Conservation (phyloP, 2,888 invertebrate genomes). For the Cyrtodaria siliqua region DNA sequence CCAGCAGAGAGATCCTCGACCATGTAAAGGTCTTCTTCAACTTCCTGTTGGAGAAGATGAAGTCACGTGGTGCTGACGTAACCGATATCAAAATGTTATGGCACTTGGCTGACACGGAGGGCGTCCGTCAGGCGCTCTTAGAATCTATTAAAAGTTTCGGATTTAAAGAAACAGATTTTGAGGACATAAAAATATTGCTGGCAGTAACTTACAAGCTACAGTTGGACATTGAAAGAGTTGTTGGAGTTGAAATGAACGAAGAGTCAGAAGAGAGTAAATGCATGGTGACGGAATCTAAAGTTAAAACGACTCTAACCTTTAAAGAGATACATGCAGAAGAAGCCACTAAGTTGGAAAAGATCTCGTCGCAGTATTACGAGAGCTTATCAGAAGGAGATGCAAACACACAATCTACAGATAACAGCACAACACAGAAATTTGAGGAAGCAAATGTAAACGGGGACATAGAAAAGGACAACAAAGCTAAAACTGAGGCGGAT, state of each 20-base stretch:
- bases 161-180: constrained; percentile 34
- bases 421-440: no score
- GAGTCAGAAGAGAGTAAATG: no score
- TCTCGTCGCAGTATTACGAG: background rate
- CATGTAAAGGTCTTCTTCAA: constrained; percentile 60
- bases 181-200: constrained; percentile 29
- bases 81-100: constrained; percentile 59
- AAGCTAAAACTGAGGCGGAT: no score
- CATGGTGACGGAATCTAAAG: no score
- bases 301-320: no score
- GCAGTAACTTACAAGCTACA: constrained; percentile 45
- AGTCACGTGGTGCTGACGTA: constrained; percentile 34
- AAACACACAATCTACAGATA: no score
- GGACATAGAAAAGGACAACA: no score
- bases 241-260: no score
- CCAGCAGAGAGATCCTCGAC: constrained; percentile 35
- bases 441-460: no score
- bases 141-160: constrained; percentile 40
- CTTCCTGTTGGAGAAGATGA: constrained; percentile 51
- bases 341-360: background rate
- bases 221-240: constrained; percentile 24
- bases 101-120: constrained; percentile 52
- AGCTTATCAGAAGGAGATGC: no score
- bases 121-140: constrained; percentile 30
- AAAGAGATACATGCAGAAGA: no score